Conservation (phyloP, 1,140 invertebrate species). For the Helicorthomorpha holstii region DNA sequence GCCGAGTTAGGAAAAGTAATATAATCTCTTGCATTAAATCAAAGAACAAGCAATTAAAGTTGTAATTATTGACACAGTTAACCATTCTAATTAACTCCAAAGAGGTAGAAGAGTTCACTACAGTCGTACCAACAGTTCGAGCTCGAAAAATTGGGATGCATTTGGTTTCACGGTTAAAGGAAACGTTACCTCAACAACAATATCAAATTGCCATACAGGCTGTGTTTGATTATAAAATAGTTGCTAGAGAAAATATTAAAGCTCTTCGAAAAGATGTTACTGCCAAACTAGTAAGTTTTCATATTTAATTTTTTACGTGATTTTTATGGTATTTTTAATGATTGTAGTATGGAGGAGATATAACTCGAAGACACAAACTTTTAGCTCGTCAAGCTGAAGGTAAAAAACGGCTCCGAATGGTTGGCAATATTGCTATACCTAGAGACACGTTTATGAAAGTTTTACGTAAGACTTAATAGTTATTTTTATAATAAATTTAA, state of each 20-base stretch:
- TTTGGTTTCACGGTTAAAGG: constrained; percentile 60
- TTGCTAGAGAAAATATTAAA: constrained; percentile 73
- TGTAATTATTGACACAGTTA: constrained; percentile 3
- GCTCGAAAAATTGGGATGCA: constrained; percentile 45
- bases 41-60: background rate
- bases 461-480: constrained; percentile 34
- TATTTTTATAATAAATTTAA: too few relatives aligned
- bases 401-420: constrained; percentile 76
- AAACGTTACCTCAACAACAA: constrained; percentile 77
- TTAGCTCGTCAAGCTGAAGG: constrained; percentile 76
- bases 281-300: constrained; percentile 62
- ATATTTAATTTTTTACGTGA: background rate
- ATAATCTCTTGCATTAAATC: background rate
- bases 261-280: constrained; percentile 81
- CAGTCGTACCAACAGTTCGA: constrained; percentile 55
- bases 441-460: constrained; percentile 88
- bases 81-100: constrained; percentile 59
- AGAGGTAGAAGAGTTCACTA: constrained; percentile 68
- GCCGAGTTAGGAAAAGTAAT: constrained; percentile 44
- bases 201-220: constrained; percentile 77
- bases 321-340: constrained; percentile 17
- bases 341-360: constrained; percentile 78
- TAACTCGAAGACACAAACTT: constrained; percentile 75
- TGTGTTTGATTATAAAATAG: constrained; percentile 54
- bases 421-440: constrained; percentile 78